Evolutionary conservation across 2,797 vertebrate species (phyloP), one percentile per base, ranked within the genome.

Genomic region (Ciconia nigra): DNA sequence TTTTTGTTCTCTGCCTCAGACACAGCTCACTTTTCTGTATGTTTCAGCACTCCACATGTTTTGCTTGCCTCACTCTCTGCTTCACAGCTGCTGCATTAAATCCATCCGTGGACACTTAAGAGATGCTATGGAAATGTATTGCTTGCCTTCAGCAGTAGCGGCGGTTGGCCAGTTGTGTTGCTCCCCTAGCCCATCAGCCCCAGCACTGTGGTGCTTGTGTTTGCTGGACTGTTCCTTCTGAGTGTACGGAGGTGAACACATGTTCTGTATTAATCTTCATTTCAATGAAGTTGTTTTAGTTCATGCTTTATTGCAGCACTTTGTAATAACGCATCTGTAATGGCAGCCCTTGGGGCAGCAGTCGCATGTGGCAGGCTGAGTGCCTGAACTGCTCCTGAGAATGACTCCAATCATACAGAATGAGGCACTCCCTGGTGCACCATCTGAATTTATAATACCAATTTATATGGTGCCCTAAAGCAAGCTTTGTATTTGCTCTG

Each of bases 361-460:
- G 97, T 98, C 92, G 83, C 97, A 96, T 98, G 98, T 98, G 97
- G 97, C 98, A 98, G 98, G 96, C 98, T 98, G 98, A 98, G 98
- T 97, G 97, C 98, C 95, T 98, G 97, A 98, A 98, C 95, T 96
- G 97, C 98, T 98, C 98, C 96, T 87, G 97, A 98, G 98, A 98
- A 98, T 95, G 96, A 94, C 90, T 98, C 97, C 97, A 98, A 97
- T 98, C 98, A 98, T 96, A 98, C 97, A 97, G 98, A 98, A 98
- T 97, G 98, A 98, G 98, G 98, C 98, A 97, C 98, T 98, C 98
- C 98, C 98, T 96, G 97, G 98, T 98, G 98, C 96, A 97, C 98
- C 97, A 98, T 98, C 98, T 98, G 98, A 98, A 98, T 98, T 98
- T 98, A 98, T 98, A 98, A 98, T 98, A 98, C 97, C 97, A 98